Evolutionary conservation across 2,113 vertebrate species (phyloP), one percentile per base, ranked within the genome.

Genomic region (Alligator mississippiensis): DNA sequence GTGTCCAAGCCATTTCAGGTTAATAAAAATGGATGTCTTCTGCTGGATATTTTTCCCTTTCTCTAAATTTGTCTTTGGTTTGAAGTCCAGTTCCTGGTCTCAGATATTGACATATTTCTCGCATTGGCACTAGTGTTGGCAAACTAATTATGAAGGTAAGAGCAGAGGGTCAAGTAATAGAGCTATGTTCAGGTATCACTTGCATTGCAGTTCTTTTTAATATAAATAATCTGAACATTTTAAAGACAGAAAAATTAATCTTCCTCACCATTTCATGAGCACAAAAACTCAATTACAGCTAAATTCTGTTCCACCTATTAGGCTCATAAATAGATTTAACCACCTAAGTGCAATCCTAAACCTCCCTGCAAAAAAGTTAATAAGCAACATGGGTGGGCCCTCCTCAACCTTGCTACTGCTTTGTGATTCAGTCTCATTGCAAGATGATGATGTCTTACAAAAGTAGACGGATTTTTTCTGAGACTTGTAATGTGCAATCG

Each of bases 111-210:
- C 28, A 19, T 38, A 38, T 72, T 72, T 72, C 18, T 21, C 30
- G 76, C 38, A 14, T 8, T 88, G 74, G n/a, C 14, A 55, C 12
- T 87, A 11, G 75, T 77, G 58, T 12, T 87, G 80, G 68, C 63
- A 83, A 3, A 58, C 68, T 87, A 2, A 0, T 47, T 3, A 0
- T 80, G 77, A 28, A 94, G 47, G 59, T 64, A 17, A 84, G 55
- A 11, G 54, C 59, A 74, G 87, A 91, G 25, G 34, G 17, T 60
- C 87, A 57, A 62, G 58, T 85, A n/a, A 87, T 4, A 88, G 54
- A 0, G 0, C 54, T 88, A 34, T 82, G 85, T 58, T 70, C 2
- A 22, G 11, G 0, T 61, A 30, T 61, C 83, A 1, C 38, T 88
- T 75, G 54, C 4, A 0, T 54, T 87, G 30, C 12, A 24, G 70